Evolutionary conservation across 2,888 invertebrate genomes (phyloP).

Genomic region (Steinernema carpocapsae): DNA sequence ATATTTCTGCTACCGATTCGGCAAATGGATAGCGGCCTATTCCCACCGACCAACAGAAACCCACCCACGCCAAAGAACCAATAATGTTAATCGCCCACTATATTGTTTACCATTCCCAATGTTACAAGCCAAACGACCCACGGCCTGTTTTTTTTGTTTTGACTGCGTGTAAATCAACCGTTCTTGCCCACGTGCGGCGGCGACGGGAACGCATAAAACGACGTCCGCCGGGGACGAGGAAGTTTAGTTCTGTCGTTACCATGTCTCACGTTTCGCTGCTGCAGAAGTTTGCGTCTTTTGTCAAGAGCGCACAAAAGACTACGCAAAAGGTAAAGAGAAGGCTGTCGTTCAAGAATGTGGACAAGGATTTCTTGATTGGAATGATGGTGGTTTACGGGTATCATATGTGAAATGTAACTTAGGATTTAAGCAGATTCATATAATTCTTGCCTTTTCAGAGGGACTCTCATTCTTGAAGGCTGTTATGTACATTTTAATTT

Average conservation of each 20-base stretch:
- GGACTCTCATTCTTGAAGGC: not conserved
- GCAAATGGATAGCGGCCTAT: no score
- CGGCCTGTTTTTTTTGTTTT: no score
- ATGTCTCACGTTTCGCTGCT: not conserved
- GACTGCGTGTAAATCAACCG: not conserved
- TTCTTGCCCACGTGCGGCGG: not conserved
- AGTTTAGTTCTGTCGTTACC: not conserved
- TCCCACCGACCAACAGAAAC: no score
- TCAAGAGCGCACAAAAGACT: not conserved
- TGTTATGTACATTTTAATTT: no score
- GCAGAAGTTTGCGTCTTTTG: not conserved
- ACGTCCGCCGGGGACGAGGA: not conserved
- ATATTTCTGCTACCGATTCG: no score
- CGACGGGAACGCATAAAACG: not conserved
- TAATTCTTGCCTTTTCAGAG: not conserved
- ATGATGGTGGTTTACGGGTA: not conserved
- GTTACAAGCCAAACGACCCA: no score
- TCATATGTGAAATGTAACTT: not conserved
- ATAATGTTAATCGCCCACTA: no score
- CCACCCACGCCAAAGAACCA: no score
- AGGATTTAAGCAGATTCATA: not conserved
- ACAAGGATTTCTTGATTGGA: not conserved
- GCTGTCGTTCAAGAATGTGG: not conserved
- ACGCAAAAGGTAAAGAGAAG: not conserved
- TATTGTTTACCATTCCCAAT: no score